phyloP scores from a whole-genome alignment of 2,888 invertebrate genomes.

The Drosophila quinaria region DNA sequence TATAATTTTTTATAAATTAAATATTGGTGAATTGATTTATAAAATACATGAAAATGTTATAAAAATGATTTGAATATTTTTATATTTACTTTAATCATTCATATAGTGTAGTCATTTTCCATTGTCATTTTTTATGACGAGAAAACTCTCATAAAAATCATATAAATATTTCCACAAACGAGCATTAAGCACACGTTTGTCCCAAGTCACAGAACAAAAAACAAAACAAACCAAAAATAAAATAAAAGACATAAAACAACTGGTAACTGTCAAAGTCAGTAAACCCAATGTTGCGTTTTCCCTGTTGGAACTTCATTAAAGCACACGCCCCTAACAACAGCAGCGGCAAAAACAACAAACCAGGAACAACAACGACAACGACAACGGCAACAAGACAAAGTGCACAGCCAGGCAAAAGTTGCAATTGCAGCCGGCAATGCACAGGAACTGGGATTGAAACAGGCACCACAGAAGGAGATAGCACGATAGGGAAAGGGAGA shows the following conservation, averaged over 20 bases:
- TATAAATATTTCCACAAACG: slow-evolving; percentile 53
- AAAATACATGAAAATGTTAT: too few species aligned
- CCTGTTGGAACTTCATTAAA: slow-evolving; percentile 65
- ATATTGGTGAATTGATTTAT: too few species aligned
- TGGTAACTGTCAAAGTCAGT: slow-evolving; percentile 72
- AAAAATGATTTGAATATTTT: background rate
- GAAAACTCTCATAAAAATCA: background rate
- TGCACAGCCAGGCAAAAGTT: slow-evolving; percentile 56
- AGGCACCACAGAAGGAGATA: slow-evolving; percentile 6
- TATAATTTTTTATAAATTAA: background rate
- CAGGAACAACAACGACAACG: slow-evolving; percentile 10
- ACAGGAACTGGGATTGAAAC: slow-evolving; percentile 20
- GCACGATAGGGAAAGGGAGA: slow-evolving; percentile 1
- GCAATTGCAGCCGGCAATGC: slow-evolving; percentile 68
- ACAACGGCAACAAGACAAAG: slow-evolving; percentile 38
- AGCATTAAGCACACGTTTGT: slow-evolving; percentile 29
- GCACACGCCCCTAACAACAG: slow-evolving; percentile 51
- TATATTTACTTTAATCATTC: background rate
- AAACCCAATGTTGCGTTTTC: slow-evolving; percentile 30
- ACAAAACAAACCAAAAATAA: slow-evolving; percentile 27
- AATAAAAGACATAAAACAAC: slow-evolving; percentile 34
- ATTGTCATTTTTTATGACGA: background rate
- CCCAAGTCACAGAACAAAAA: slow-evolving; percentile 39
- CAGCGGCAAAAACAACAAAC: slow-evolving; percentile 13
- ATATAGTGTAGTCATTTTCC: background rate